These are phyloP conservation scores for Phoebastria nigripes DNA, from an alignment of 2,797 vertebrate species.

Conservation along the genomic window DNA sequence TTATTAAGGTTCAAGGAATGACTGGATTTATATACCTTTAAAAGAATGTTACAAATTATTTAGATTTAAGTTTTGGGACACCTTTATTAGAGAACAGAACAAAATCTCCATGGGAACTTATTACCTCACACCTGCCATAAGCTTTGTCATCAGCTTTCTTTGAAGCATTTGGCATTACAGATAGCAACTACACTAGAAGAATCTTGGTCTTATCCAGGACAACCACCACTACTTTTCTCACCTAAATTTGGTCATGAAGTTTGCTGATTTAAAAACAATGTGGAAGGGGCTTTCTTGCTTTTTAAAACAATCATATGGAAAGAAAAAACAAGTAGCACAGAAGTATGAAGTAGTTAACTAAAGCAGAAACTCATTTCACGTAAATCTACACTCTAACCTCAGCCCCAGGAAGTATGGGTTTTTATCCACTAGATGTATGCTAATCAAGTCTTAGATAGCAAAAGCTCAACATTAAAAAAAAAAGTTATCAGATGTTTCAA, in stretches of 20 bases:
- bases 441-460: not conserved
- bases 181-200: not conserved
- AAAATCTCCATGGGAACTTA: not conserved
- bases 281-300: not conserved
- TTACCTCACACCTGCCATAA: not conserved
- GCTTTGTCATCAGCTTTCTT: not conserved
- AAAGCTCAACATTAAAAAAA: not conserved
- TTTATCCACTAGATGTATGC: not conserved
- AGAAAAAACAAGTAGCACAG: not conserved
- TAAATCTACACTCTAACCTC: not conserved
- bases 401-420: fast-evolving
- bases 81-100: not conserved
- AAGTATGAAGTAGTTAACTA: not conserved
- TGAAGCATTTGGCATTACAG: not conserved
- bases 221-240: not conserved
- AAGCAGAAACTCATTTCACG: not conserved
- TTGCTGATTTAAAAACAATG: not conserved
- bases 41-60: not conserved
- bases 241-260: not conserved
- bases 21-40: not conserved
- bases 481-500: not conserved
- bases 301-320: not conserved
- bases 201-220: not conserved
- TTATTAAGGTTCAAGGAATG: not conserved
- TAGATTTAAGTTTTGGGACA: not conserved